Percentiles rank a stretch among this genome's conserved stretches.
phyloP scores from a whole-genome alignment of 1,140 invertebrate genomes.

The Lithobius niger region DNA sequence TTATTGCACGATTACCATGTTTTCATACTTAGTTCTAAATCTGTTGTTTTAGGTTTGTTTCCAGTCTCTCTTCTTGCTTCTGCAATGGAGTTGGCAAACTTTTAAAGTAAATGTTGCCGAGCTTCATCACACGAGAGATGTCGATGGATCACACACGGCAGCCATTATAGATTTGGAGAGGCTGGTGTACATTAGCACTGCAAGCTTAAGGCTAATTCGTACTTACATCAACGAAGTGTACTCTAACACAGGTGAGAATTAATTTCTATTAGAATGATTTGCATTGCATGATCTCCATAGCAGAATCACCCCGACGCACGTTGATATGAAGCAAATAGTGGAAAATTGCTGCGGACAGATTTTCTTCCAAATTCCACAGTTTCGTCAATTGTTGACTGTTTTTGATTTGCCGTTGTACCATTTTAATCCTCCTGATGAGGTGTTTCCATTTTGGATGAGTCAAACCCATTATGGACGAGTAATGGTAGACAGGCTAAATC shows the following conservation, averaged over 20 bases:
- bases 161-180: conserved; percentile 56
- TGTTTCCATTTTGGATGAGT: neutral
- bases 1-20: no score
- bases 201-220: conserved; percentile 61
- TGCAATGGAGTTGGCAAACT: conserved; percentile 40
- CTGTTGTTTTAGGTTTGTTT: conserved; percentile 52
- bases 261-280: neutral
- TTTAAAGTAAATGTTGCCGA: conserved; percentile 20
- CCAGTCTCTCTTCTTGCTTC: conserved; percentile 54
- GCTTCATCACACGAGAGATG: conserved; percentile 7
- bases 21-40: no score
- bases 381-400: no score
- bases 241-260: conserved; percentile 45
- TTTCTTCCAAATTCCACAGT: no score
- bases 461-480: no score
- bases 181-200: conserved; percentile 73
- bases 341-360: no score
- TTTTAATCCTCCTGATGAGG: neutral
- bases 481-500: no score
- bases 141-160: conserved; percentile 25
- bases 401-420: no score
- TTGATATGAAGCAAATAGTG: no score
- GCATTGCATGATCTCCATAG: no score
- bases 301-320: no score
- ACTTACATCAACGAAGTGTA: conserved; percentile 82